These are phyloP conservation scores for Aplysia californica DNA, from an alignment of 1,140 invertebrate genomes.

Conservation along the genomic window DNA sequence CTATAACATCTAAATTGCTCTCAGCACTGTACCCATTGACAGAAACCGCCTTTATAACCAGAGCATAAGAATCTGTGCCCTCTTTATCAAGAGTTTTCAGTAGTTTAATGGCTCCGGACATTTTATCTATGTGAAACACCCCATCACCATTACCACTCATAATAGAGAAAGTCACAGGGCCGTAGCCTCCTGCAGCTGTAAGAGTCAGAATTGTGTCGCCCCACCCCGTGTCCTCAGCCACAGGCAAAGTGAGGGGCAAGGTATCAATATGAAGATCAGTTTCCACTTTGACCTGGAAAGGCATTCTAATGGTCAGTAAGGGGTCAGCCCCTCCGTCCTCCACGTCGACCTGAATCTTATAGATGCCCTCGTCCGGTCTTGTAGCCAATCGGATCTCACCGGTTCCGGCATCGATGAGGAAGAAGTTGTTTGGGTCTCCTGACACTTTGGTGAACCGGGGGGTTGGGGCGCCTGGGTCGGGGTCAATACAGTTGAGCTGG, in stretches of 20 bases:
- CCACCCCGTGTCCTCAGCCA: constrained; percentile 3
- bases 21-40: no score
- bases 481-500: background rate
- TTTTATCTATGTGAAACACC: no score
- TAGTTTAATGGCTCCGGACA: no score
- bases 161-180: background rate
- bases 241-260: background rate
- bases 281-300: background rate
- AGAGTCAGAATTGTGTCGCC: background rate
- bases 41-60: no score
- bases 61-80: no score
- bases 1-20: no score
- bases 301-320: background rate
- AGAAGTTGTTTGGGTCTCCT: constrained; percentile 7
- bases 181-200: background rate
- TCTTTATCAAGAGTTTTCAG: no score
- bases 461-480: background rate
- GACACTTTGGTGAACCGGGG: background rate
- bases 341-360: constrained; percentile 1
- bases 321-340: background rate
- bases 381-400: background rate
- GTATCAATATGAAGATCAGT: background rate
- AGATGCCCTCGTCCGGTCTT: background rate
- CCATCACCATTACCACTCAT: constrained; percentile 75
- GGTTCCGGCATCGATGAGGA: background rate